Evolutionary conservation across 2,888 invertebrate genomes (phyloP).

Genomic region (Microctonus brassicae): DNA sequence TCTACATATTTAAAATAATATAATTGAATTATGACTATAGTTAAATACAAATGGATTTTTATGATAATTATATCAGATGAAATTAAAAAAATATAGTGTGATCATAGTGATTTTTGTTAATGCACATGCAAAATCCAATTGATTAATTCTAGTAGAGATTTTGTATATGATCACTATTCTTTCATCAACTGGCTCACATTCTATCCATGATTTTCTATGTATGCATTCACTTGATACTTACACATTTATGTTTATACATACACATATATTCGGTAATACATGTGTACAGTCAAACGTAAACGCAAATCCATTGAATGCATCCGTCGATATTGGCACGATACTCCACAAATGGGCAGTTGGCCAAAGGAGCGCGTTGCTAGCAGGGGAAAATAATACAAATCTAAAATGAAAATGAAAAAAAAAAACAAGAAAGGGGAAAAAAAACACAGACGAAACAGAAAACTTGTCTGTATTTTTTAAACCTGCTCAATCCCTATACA

Average conservation of each 20-base stretch:
- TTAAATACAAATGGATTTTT: too few species aligned
- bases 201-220: neutral
- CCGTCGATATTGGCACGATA: slow-evolving; percentile 53
- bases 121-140: neutral
- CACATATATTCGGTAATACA: neutral
- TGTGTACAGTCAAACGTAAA: slow-evolving; percentile 1
- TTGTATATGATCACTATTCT: neutral
- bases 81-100: neutral
- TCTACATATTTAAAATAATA: too few species aligned
- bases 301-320: slow-evolving; percentile 33
- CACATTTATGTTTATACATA: too few species aligned
- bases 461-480: slow-evolving; percentile 1
- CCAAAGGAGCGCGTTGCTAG: slow-evolving; percentile 3
- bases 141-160: neutral
- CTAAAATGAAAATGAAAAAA: neutral
- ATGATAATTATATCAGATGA: neutral
- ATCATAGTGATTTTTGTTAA: neutral
- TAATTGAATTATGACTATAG: too few species aligned
- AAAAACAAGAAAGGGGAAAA: neutral
- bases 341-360: slow-evolving; percentile 40
- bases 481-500: slow-evolving; percentile 4
- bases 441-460: neutral
- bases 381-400: neutral
- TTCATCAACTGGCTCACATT: neutral
- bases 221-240: neutral